Base-by-base conservation (phyloP, 2,113 vertebrate genomes). In the Sander vitreus region DNA sequence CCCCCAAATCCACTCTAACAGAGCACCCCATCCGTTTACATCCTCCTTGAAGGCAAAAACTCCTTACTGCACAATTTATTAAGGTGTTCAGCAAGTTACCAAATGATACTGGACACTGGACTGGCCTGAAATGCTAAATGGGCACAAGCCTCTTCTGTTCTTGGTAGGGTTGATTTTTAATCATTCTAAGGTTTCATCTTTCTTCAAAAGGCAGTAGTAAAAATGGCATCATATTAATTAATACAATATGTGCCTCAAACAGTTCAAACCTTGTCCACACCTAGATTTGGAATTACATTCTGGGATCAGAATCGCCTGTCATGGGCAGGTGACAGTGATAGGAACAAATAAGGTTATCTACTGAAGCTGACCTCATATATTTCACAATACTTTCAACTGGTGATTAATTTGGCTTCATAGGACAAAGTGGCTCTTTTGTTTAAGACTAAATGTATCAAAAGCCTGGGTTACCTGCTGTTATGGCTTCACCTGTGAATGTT, bases 1-100 rank as follows among this genome's bases (percentile, higher is more conserved):
- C 81, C 88, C 93, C 91, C 82, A 94, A 93, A 91, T 93, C 93
- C 92, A 89, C 90, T 91, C 84, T 84, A 83, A 87, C 88, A 86
- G 84, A 83, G 83, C 83, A 85, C 80, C 83, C 90, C 84, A 89
- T 91, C 81, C 85, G 78, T 92, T 93, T 90, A 90, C 91, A 92
- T 90, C 87, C 87, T 92, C 89, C 88, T 88, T 81, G 87, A 87
- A 89, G 84, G 84, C 80, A 81, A 85, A 88, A 91, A 88, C 83
- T 89, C 89, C 87, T 89, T 84, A 86, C 86, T 82, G 80, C 84
- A 92, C 85, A 84, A 89, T 91, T 92, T 87, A 85, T 87, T 70
- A 67, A 75, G 88, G 62, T 84, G 84, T 93, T 90, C 85, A 85
- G 88, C 88, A 79, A 87, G 89, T 90, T 89, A 69, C 65, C 78